phyloP scores from a whole-genome alignment of 2,113 vertebrate genomes.

The Alethe castanea region DNA sequence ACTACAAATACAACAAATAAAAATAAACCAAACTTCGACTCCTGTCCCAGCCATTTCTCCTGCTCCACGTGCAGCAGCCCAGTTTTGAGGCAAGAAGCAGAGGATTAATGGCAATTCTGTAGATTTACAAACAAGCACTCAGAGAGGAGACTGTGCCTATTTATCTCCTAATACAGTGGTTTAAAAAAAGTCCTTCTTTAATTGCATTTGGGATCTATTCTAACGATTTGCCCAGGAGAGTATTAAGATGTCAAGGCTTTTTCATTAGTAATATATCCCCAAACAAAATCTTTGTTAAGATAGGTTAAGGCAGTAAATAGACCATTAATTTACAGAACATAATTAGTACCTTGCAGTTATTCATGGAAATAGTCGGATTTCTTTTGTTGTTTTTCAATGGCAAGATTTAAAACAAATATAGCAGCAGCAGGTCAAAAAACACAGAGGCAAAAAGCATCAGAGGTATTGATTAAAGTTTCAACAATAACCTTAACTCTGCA shows the following conservation, averaged over 20 bases:
- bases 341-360: conserved; percentile 66
- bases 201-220: conserved; percentile 68
- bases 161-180: conserved; percentile 54
- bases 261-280: conserved; percentile 65
- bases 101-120: conserved; percentile 13
- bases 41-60: neutral
- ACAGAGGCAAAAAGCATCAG: neutral
- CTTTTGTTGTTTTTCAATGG: conserved; percentile 29
- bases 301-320: conserved; percentile 61
- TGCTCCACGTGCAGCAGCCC: neutral
- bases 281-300: conserved; percentile 59
- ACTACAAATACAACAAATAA: neutral
- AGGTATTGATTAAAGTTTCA: conserved; percentile 31
- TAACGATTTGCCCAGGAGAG: conserved; percentile 65
- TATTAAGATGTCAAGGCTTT: conserved; percentile 58
- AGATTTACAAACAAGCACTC: conserved; percentile 48
- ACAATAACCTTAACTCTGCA: conserved; percentile 29
- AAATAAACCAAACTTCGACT: neutral
- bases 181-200: conserved; percentile 43
- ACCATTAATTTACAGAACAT: conserved; percentile 64
- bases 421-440: neutral
- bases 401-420: conserved; percentile 16
- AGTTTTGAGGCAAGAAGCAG: neutral
- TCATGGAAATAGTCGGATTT: conserved; percentile 17
- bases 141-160: conserved; percentile 16